Percentiles rank a stretch among this genome's conserved stretches.
Conservation (phyloP, 2,113 vertebrate species). For the Verasper variegatus region DNA sequence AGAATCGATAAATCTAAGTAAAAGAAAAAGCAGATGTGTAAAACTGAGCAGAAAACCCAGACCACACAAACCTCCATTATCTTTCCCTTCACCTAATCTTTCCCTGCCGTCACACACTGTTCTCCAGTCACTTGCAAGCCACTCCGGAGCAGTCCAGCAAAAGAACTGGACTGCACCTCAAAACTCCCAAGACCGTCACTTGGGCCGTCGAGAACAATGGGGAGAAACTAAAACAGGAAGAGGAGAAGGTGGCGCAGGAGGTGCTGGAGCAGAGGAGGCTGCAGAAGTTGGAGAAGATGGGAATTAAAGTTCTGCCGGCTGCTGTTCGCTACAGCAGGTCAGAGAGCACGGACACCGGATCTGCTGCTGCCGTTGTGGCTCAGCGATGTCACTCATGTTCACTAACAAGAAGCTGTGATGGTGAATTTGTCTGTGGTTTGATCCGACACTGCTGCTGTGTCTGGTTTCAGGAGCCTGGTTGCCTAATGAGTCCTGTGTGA, state of each 20-base stretch:
- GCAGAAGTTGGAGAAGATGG: conserved; percentile 88
- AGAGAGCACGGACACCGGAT: conserved; percentile 72
- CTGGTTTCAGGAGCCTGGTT: neutral
- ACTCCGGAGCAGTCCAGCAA: conserved; percentile 80
- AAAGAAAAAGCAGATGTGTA: neutral
- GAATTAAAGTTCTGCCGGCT: conserved; percentile 92
- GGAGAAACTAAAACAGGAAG: conserved; percentile 50
- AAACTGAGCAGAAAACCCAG: neutral
- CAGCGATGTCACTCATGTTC: conserved; percentile 8
- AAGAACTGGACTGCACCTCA: conserved; percentile 41
- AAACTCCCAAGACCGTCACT: conserved; percentile 65
- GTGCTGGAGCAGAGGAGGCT: conserved; percentile 83
- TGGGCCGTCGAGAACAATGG: conserved; percentile 63
- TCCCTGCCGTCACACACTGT: conserved; percentile 47
- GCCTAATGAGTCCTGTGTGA: neutral
- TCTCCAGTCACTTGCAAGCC: conserved; percentile 69
- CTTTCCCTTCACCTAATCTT: conserved; percentile 10
- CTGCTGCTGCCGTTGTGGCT: conserved; percentile 19
- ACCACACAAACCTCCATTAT: conserved; percentile 19
- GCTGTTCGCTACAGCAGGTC: conserved; percentile 91
- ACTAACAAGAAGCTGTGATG: conserved; percentile 44
- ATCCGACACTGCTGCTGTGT: conserved; percentile 1
- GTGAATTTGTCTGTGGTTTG: conserved; percentile 3
- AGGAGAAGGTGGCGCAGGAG: conserved; percentile 70
- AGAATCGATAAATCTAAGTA: conserved; percentile 7